Percentiles rank a stretch among this genome's conserved stretches.
Conservation (phyloP, 2,113 vertebrate species). For the Scomber colias region DNA sequence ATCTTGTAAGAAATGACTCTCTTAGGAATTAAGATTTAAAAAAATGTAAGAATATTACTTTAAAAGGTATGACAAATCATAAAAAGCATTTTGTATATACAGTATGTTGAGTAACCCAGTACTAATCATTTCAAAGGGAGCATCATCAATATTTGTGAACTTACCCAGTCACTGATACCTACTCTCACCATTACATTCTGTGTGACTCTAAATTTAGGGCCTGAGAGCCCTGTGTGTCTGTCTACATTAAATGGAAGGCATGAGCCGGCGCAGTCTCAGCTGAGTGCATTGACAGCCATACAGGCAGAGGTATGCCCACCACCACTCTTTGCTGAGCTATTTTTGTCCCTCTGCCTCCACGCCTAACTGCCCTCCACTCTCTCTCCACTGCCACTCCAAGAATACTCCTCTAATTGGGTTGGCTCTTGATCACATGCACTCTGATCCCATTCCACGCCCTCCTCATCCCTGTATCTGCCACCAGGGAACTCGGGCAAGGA, state of each 20-base stretch:
- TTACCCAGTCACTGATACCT: conserved; percentile 19
- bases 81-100: not conserved
- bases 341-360: conserved; percentile 72
- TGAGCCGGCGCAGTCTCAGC: conserved; percentile 50
- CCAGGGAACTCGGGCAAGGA: conserved; percentile 44
- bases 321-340: conserved; percentile 76
- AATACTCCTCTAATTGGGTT: conserved; percentile 81
- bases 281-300: conserved; percentile 57
- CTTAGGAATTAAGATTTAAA: not conserved
- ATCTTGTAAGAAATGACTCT: not conserved
- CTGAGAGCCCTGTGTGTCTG: conserved; percentile 21
- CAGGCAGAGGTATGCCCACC: conserved; percentile 66
- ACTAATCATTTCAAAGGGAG: not conserved
- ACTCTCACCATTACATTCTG: not conserved
- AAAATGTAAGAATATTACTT: not conserved
- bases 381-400: conserved; percentile 55
- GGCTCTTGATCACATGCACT: conserved; percentile 64
- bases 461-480: conserved; percentile 16
- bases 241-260: conserved; percentile 40
- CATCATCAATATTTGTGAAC: not conserved
- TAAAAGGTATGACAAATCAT: not conserved
- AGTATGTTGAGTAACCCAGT: not conserved
- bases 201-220: conserved; percentile 49
- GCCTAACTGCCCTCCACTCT: conserved; percentile 47
- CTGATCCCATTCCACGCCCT: conserved; percentile 50